Conservation (phyloP, 2,113 vertebrate species). For the Paracanthobrama guichenoti region DNA sequence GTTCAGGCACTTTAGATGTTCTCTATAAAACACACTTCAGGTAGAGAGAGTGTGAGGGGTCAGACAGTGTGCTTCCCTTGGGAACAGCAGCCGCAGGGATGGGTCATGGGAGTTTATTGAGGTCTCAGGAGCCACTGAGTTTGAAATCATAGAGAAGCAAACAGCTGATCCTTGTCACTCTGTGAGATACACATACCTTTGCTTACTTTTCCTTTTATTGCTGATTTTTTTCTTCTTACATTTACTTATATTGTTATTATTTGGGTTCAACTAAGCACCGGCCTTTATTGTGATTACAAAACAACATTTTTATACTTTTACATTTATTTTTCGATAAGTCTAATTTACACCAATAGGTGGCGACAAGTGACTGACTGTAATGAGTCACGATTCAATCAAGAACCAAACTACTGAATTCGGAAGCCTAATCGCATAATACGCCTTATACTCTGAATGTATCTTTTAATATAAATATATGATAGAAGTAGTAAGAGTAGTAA, state of each 20-base stretch:
- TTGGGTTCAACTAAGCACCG: not conserved
- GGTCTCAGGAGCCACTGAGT: constrained; percentile 45
- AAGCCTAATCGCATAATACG: not conserved
- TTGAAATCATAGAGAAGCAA: constrained; percentile 41
- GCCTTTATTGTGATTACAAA: not conserved
- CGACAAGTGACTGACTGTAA: not conserved
- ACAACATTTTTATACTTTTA: not conserved
- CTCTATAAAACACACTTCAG: constrained; percentile 15
- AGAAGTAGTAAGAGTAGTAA: no score
- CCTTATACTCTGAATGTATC: no score
- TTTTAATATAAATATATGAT: no score
- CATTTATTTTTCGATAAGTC: not conserved
- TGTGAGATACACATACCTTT: constrained; percentile 4
- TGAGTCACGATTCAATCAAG: not conserved
- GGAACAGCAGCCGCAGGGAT: constrained; percentile 5
- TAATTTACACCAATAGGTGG: not conserved
- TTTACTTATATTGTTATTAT: not conserved
- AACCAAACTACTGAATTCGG: not conserved
- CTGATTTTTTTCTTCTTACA: not conserved
- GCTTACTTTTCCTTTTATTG: constrained; percentile 12
- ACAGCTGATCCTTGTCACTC: constrained; percentile 20
- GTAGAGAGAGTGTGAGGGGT: not conserved
- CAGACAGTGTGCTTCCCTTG: constrained; percentile 7
- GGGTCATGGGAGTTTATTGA: constrained; percentile 23
- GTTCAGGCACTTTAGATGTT: constrained; percentile 20